Evolutionary conservation across 2,797 vertebrate genomes (phyloP), one percentile per base, ranked within the genome.

Genomic region (Centropyge bicolor): DNA sequence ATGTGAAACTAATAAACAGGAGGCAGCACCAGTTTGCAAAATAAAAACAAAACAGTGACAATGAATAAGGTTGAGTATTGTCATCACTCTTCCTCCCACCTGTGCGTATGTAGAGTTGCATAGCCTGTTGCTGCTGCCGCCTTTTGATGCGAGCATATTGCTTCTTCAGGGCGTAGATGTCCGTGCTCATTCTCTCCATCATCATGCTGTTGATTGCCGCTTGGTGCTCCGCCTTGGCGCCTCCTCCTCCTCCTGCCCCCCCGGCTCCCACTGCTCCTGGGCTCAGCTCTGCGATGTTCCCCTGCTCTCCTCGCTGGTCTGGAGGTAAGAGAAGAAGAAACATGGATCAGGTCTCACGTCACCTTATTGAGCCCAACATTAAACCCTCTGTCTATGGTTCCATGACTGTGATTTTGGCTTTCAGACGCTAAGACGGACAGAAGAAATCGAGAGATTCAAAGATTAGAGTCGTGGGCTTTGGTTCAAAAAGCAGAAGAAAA

Each of bases 181-280:
- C 98, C 0, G 97, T 99, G 91, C 97, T 99, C 98, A 99, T 99
- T 6, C 98, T 96, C 75, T 99, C 98, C 97, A 96, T 96, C 98
- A 99, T 98, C 98, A 99, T 99, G 83, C 98, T 98, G 95, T 99
- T 99, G 88, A 99, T 97, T n/a, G 96, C 96, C 0, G 97, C 97
- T 5, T 98, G 97, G 85, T 98, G 97, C 52, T 99, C 98, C 0
- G 95, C 96, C 60, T 65, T 85, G 31, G 91, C 88, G 0, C 80
- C 94, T 20, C 95, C 94, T 75, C 96, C 92, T 0, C 95, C 95
- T 66, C 95, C 96, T 0, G 66, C 61, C 1, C 51, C 96, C 91
- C 57, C 96, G 0, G 96, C 95, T 14, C 96, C 97, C 86, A 99
- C 96, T 0, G 98, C 98, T 51, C 98, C 98, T 0, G 98, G 98